Conservation (phyloP, 1,140 invertebrate genomes). For the Cotesia typhae region DNA sequence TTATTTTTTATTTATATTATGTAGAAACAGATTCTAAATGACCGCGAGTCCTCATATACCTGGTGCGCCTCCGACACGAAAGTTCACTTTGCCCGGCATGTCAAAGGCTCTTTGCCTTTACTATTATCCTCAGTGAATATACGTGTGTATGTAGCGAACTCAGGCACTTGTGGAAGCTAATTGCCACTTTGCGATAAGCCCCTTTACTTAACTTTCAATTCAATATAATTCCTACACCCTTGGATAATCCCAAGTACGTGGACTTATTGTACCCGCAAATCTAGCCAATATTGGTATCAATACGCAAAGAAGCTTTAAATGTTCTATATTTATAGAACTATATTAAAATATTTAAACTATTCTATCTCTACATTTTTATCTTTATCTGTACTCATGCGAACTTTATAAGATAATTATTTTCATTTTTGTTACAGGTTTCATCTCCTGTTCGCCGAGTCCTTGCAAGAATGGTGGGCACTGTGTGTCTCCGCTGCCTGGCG, state of each 20-base stretch:
- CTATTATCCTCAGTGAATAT: too few species aligned
- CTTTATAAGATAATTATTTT: constrained; percentile 19
- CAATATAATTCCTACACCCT: too few species aligned
- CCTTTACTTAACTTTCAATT: background rate
- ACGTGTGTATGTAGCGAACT: constrained; percentile 20
- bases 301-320: background rate
- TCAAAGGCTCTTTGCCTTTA: constrained; percentile 46
- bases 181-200: constrained; percentile 34
- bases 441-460: constrained; percentile 86
- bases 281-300: background rate
- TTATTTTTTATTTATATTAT: constrained; percentile 3
- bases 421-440: constrained; percentile 75
- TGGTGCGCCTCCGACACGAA: constrained; percentile 49
- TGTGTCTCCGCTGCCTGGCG: constrained; percentile 73
- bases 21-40: constrained; percentile 24
- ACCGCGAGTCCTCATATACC: constrained; percentile 27
- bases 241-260: constrained; percentile 2
- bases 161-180: constrained; percentile 20
- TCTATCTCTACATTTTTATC: background rate
- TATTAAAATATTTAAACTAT: constrained; percentile 11
- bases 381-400: too few species aligned
- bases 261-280: background rate
- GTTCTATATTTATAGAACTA: too few species aligned
- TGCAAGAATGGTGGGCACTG: constrained; percentile 85
- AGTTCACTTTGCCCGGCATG: constrained; percentile 58